Evolutionary conservation across 2,113 vertebrate genomes (phyloP), one percentile per base, ranked within the genome.

Genomic region (Potamarius usumacintae): DNA sequence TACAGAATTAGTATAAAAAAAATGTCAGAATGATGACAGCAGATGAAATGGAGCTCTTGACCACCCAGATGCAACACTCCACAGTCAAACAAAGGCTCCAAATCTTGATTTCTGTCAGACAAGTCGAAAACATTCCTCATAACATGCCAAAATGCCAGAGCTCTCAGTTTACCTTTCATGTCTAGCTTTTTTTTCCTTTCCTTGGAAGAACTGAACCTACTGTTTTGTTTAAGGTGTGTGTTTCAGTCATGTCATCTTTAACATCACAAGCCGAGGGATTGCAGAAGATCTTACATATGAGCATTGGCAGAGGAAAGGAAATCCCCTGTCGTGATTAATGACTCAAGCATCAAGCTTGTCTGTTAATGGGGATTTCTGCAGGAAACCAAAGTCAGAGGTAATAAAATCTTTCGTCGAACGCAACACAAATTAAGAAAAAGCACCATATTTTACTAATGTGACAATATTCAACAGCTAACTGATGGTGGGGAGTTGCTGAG

Each of bases 91-190:
- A 84, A 82, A 90, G 89, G 89, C 89, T 85, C 82, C 63, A 88
- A 85, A 93, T 92, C 6, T 34, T 4, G 22, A 30, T 91, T 91
- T 89, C 90, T 60, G 48, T 65, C 60, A 76, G 89, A 82, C 90
- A 87, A 90, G 74, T 89, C 81, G n/a, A 86, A 69, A 92, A 88
- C 88, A 84, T 69, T 82, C 80, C 82, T 88, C 88, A 85, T 90
- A 88, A 91, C 90, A 87, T 90, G 90, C 84, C 25, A 42, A 85
- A 82, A 83, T 83, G 81, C 69, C 77, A 85, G 50, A 77, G 90
- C 85, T 92, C 93, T 94, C 88, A 88, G 85, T 88, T 94, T 94
- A 89, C 92, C 94, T 94, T 93, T 94, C 90, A 94, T 93, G 92
- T 92, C 27, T 60, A 2, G 57, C 27, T 11, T 34, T 60, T 58